These are phyloP conservation scores for Syrrhaptes paradoxus DNA, from an alignment of 2,113 vertebrate genomes.

Conservation along the genomic window DNA sequence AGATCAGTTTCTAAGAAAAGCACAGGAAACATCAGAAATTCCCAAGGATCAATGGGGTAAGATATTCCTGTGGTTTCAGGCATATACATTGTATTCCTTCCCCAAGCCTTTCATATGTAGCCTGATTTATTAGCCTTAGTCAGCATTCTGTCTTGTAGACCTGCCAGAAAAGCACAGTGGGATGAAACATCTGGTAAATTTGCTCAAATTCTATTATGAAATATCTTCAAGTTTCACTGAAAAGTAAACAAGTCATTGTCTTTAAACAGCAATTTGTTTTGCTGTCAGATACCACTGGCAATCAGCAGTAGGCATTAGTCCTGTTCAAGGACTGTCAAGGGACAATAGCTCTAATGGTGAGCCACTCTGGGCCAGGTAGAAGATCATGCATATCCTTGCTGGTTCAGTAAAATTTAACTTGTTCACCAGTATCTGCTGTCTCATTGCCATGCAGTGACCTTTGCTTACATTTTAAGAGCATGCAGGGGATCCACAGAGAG, in stretches of 20 bases:
- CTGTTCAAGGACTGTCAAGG: neutral
- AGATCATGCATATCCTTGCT: neutral
- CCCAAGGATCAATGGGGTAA: constrained; percentile 41
- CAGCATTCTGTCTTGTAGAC: constrained; percentile 60
- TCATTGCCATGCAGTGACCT: neutral
- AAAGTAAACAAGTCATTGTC: constrained; percentile 75
- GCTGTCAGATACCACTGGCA: constrained; percentile 31
- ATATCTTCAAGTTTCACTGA: constrained; percentile 69
- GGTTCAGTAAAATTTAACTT: neutral
- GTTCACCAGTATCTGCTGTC: neutral
- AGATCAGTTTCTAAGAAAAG: constrained; percentile 35
- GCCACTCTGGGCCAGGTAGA: neutral
- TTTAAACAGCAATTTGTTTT: constrained; percentile 55
- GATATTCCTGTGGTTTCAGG: constrained; percentile 25
- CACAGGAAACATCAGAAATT: constrained; percentile 42
- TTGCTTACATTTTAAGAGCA: neutral
- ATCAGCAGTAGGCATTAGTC: neutral
- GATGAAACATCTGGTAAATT: constrained; percentile 77
- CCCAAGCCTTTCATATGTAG: constrained; percentile 32
- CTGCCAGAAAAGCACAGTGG: constrained; percentile 67
- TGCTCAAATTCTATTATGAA: constrained; percentile 71
- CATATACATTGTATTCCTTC: constrained; percentile 46
- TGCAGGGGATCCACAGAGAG: neutral
- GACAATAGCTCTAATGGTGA: neutral
- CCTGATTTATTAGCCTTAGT: constrained; percentile 73